Evolutionary conservation across 1,140 invertebrate genomes (phyloP).

Genomic region (Elymnias hypermnestra): DNA sequence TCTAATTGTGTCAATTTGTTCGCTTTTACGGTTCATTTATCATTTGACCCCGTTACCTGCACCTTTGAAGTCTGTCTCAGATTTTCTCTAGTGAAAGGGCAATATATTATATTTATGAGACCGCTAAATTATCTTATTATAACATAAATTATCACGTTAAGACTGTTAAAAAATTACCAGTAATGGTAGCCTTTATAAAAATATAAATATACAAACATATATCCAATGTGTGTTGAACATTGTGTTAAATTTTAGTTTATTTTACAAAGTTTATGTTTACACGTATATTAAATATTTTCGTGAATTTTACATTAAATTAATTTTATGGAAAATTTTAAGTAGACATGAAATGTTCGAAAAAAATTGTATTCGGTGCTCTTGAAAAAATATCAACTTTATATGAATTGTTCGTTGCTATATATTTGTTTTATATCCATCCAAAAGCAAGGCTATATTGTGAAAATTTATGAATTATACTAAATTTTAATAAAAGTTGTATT

Average conservation of each 20-base stretch:
- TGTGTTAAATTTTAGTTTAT: background rate
- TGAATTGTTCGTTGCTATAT: slow-evolving; percentile 42
- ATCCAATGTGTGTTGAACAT: background rate
- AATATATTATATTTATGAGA: background rate
- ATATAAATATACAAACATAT: background rate
- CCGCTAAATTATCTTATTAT: slow-evolving; percentile 19
- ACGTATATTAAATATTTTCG: background rate
- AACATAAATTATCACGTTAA: slow-evolving; percentile 28
- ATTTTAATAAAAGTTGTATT: slow-evolving; percentile 56
- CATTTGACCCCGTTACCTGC: too few relatives aligned
- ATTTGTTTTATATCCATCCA: slow-evolving; percentile 40
- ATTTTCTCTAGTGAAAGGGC: too few relatives aligned
- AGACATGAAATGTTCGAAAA: too few relatives aligned
- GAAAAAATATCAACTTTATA: slow-evolving; percentile 41
- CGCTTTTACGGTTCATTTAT: too few relatives aligned
- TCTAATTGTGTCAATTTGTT: too few relatives aligned
- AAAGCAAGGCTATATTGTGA: slow-evolving; percentile 49
- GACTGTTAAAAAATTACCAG: slow-evolving; percentile 29
- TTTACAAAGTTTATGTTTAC: background rate
- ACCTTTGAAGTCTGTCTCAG: too few relatives aligned
- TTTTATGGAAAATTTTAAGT: too few relatives aligned
- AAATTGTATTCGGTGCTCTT: slow-evolving; percentile 53
- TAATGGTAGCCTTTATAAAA: background rate
- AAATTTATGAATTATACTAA: slow-evolving; percentile 65
- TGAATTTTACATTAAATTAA: background rate